Conservation (phyloP, 2,797 vertebrate genomes). For the Allobates femoralis region DNA sequence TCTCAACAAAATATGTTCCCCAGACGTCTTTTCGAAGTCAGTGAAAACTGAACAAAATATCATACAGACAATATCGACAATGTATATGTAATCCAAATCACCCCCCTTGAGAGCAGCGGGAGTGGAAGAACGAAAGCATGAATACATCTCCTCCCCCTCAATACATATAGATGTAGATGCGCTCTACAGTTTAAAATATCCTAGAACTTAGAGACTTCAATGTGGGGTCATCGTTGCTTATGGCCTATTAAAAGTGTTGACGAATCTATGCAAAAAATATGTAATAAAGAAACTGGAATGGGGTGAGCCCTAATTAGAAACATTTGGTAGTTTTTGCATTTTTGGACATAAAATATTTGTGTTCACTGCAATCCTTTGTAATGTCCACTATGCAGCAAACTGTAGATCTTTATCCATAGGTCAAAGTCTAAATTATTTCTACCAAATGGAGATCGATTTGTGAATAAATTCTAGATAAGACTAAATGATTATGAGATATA, state of each 20-base stretch:
- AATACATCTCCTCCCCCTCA: background rate
- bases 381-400: background rate
- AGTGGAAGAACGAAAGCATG: background rate
- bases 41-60: constrained; percentile 36
- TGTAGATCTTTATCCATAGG: background rate
- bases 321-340: background rate
- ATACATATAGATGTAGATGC: background rate
- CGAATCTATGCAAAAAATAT: background rate
- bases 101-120: background rate
- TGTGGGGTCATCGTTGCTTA: background rate
- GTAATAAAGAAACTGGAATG: background rate
- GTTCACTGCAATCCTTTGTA: background rate
- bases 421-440: background rate
- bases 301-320: background rate
- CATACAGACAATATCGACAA: constrained; percentile 13
- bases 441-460: background rate
- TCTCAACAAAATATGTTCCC: constrained; percentile 52
- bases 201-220: background rate
- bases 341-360: background rate
- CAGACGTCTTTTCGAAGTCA: constrained; percentile 47
- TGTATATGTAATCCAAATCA: constrained; percentile 22
- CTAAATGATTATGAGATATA: too few species aligned
- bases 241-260: background rate
- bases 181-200: background rate
- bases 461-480: too few species aligned